phyloP scores from a whole-genome alignment of 2,113 vertebrate species.

The Anarhynchus alexandrinus region DNA sequence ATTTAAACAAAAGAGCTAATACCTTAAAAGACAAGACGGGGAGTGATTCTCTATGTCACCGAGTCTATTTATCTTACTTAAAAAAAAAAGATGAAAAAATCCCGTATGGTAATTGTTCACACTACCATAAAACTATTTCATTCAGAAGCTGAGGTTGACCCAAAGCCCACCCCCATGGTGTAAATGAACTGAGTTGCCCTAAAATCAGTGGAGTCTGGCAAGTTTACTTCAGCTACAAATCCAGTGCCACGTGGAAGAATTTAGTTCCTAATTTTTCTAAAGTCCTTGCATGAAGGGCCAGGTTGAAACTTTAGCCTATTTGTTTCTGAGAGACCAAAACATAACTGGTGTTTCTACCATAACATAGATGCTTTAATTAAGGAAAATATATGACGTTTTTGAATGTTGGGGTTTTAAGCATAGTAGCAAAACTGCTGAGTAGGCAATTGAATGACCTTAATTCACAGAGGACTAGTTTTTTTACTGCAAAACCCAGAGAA shows the following conservation, averaged over 20 bases:
- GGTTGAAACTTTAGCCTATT: neutral
- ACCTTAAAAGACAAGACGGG: neutral
- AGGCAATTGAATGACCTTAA: neutral
- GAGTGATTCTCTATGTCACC: neutral
- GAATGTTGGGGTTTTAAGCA: neutral
- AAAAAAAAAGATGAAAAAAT: neutral
- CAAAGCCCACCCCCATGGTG: neutral
- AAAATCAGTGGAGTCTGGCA: neutral
- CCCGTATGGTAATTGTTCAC: neutral
- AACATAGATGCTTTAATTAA: neutral
- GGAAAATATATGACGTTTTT: neutral
- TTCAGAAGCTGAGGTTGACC: neutral
- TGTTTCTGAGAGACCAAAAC: neutral
- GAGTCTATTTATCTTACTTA: neutral
- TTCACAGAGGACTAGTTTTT: neutral
- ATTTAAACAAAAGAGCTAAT: neutral
- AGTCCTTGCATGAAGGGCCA: neutral
- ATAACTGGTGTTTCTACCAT: neutral
- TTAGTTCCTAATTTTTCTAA: neutral
- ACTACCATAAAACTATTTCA: neutral
- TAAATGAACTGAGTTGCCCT: neutral
- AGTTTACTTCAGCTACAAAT: neutral
- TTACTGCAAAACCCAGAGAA: neutral
- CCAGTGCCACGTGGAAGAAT: neutral
- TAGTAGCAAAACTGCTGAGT: neutral